Conservation (phyloP, 2,888 invertebrate genomes). For the Prenolepis imparis region DNA sequence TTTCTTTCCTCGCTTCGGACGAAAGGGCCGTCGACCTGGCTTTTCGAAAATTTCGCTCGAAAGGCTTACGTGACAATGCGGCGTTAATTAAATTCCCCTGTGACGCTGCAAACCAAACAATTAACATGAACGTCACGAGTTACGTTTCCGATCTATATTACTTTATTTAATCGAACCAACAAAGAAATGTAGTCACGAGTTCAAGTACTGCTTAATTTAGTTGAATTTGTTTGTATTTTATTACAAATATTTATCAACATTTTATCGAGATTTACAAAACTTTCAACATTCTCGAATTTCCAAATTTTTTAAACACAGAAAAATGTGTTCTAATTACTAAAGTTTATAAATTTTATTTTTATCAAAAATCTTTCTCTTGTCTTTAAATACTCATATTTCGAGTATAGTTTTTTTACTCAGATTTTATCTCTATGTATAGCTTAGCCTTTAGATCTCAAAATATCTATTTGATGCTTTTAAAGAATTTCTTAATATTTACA, state of each 20-base stretch:
- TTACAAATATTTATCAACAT: neutral
- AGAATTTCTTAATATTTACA: neutral
- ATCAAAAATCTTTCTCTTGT: neutral
- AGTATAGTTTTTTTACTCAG: neutral
- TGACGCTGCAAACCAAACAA: constrained; percentile 16
- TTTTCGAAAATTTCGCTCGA: constrained; percentile 27
- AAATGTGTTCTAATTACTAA: neutral
- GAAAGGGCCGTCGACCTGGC: constrained; percentile 26
- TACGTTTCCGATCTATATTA: neutral
- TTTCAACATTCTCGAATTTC: neutral
- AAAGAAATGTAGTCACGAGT: neutral
- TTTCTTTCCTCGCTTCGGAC: constrained; percentile 29
- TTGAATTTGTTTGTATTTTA: neutral
- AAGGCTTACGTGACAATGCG: constrained; percentile 18
- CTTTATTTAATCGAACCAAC: constrained; percentile 2
- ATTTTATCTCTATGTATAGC: too few species aligned
- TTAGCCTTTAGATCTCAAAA: neutral
- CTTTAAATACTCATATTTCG: neutral
- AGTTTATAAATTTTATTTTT: neutral
- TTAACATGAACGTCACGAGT: neutral
- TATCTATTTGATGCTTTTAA: neutral
- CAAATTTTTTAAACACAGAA: neutral
- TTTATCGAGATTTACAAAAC: neutral
- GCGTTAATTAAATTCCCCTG: constrained; percentile 38
- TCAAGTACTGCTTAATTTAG: neutral